These are phyloP conservation scores for Tenthredo mesomela DNA, from an alignment of 2,888 invertebrate species.

Conservation along the genomic window DNA sequence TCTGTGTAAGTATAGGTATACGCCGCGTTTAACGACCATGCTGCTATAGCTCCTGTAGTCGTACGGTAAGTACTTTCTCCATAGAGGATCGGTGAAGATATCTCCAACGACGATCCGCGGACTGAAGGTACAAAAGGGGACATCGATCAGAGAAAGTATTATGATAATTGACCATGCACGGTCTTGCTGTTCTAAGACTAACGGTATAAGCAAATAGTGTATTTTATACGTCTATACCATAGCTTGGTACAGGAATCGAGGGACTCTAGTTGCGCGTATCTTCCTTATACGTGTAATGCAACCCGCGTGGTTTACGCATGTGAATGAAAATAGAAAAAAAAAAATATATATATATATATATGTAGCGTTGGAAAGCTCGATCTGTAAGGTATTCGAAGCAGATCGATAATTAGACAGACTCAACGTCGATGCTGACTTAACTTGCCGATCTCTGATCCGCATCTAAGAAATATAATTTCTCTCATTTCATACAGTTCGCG, in stretches of 20 bases:
- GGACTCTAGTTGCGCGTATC: neutral
- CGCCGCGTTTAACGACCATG: neutral
- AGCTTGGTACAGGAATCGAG: neutral
- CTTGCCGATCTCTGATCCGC: neutral
- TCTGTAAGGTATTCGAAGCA: constrained; percentile 17
- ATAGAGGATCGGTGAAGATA: constrained; percentile 36
- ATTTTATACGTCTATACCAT: neutral
- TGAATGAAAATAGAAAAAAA: neutral
- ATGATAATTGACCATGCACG: constrained; percentile 48
- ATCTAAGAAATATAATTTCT: neutral
- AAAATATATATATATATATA: no score
- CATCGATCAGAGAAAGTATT: constrained; percentile 68
- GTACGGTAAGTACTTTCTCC: constrained; percentile 46
- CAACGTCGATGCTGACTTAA: neutral
- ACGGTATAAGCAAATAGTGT: constrained; percentile 25
- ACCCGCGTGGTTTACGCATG: neutral
- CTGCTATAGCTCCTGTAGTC: neutral
- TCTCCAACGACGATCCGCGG: constrained; percentile 24
- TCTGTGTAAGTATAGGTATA: neutral
- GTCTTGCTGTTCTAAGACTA: constrained; percentile 38
- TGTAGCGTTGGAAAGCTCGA: constrained; percentile 35
- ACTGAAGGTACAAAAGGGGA: constrained; percentile 46
- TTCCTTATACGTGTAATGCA: constrained; percentile 7
- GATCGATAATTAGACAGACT: constrained; percentile 30
- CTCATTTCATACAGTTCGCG: neutral